A percentile compares a stretch with the other conserved stretches of the same genome.
These are phyloP conservation scores for Alcedo quadribrachys DNA, from an alignment of 2,797 vertebrate genomes.

Conservation along the genomic window DNA sequence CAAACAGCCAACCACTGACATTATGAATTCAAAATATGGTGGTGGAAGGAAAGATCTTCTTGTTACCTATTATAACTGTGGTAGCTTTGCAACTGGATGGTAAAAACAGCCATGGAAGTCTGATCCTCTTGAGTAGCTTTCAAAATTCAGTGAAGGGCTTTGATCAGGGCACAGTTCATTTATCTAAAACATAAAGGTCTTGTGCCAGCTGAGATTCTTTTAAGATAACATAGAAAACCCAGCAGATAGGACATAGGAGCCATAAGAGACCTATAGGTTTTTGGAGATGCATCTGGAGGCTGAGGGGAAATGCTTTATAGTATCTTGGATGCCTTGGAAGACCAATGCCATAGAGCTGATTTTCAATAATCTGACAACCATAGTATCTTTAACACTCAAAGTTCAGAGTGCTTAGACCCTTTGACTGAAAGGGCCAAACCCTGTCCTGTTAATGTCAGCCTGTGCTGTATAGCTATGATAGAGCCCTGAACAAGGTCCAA, in stretches of 20 bases:
- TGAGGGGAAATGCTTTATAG: neutral
- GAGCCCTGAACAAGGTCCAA: neutral
- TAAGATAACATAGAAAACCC: neutral
- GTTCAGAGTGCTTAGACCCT: neutral
- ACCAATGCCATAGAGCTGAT: neutral
- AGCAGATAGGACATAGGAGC: neutral
- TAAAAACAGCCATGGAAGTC: neutral
- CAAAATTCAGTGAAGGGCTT: neutral
- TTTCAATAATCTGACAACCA: neutral
- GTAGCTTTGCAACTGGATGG: neutral
- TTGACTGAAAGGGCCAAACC: neutral
- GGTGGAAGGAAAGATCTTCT: neutral
- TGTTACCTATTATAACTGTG: neutral
- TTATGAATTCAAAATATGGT: neutral
- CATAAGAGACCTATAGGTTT: neutral
- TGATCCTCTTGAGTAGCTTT: neutral
- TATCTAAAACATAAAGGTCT: neutral
- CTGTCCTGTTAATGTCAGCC: neutral
- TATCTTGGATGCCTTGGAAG: neutral
- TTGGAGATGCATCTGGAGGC: neutral
- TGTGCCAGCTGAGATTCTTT: neutral
- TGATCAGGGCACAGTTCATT: neutral
- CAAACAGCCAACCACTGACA: neutral
- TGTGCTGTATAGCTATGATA: neutral
- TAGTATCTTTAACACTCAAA: neutral